These are phyloP conservation scores for Drosophila murphyi DNA, from an alignment of 1,140 invertebrate species.

Conservation along the genomic window DNA sequence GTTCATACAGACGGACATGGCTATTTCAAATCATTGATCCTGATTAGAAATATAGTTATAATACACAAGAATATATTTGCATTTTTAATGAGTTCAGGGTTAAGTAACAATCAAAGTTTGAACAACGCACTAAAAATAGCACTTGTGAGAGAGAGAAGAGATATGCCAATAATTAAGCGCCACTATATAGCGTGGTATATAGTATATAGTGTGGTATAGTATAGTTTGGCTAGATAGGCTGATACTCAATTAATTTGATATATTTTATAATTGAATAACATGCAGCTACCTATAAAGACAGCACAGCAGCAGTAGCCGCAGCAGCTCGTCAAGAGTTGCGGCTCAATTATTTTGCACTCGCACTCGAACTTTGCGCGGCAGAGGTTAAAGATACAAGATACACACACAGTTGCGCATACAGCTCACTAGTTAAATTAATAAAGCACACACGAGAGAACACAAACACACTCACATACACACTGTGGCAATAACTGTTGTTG, in stretches of 20 bases:
- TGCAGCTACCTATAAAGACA: conserved; percentile 20
- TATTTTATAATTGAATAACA: conserved; percentile 72
- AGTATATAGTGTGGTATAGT: background rate
- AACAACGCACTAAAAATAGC: conserved; percentile 9
- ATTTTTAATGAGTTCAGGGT: too few relatives aligned
- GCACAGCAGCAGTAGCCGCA: background rate
- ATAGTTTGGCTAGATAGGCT: conserved; percentile 14
- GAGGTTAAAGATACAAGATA: conserved; percentile 66
- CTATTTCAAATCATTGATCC: too few relatives aligned
- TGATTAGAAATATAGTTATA: too few relatives aligned
- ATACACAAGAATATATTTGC: too few relatives aligned
- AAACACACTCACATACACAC: background rate
- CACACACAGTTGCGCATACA: conserved; percentile 35
- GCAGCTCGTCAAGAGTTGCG: conserved; percentile 28
- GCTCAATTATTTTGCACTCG: conserved; percentile 79
- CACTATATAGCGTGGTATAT: too few relatives aligned
- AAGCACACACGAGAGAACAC: conserved; percentile 17
- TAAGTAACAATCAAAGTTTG: too few relatives aligned
- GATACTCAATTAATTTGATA: conserved; percentile 71
- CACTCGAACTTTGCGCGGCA: conserved; percentile 72
- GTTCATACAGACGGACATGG: too few relatives aligned
- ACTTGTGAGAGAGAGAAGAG: background rate
- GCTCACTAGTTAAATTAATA: conserved; percentile 23
- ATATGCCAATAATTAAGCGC: background rate
- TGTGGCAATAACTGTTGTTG: background rate